Base-by-base conservation (phyloP, 2,113 vertebrate genomes). In the Cynocephalus volans region DNA sequence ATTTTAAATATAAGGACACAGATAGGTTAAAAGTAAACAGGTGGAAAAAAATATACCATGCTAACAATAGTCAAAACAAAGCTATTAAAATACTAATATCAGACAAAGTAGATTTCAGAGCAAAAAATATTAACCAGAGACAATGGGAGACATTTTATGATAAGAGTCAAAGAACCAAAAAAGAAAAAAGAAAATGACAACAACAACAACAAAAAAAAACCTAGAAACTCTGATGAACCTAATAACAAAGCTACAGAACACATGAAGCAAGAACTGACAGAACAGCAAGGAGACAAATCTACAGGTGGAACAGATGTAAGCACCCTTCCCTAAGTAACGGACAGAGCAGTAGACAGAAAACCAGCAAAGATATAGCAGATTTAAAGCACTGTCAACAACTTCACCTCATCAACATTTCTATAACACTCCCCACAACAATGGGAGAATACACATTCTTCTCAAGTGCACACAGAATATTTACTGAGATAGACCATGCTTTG, bases 221-320 rank as follows among this genome's bases (percentile, higher is more conserved):
- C n/a, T n/a, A n/a, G n/a, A n/a, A 41, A 41, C 41, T 41, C 41
- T 3, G 56, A 58, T 0, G 28, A 11, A 58, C 52, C 79, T 12
- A 18, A 17, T 0, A 13, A 75, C 75, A 60, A 85, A 56, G 50
- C 48, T 31, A 18, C 52, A n/a, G n/a, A 52, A 5, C 0, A 12
- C 9, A 2, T 0, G 23, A 9, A 31, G 13, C 21, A 76, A 19
- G 69, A 17, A 8, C 26, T 1, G n/a, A 18, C 1, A 1, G 4
- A 15, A 56, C 23, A 1, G 24, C 18, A 3, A 9, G 6, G 21
- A 70, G 64, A 58, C 23, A 19, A 15, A 45, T 13, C 41, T 41
- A 10, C 24, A 10, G 0, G 8, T 1, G 0, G 0, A 10, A 19
- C 0, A 62, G 8, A 48, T 3, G 1, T 15, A 58, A 4, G 26